Evolutionary conservation across 2,113 vertebrate genomes (phyloP), one percentile per base, ranked within the genome.

Genomic region (Sebastes fasciatus): DNA sequence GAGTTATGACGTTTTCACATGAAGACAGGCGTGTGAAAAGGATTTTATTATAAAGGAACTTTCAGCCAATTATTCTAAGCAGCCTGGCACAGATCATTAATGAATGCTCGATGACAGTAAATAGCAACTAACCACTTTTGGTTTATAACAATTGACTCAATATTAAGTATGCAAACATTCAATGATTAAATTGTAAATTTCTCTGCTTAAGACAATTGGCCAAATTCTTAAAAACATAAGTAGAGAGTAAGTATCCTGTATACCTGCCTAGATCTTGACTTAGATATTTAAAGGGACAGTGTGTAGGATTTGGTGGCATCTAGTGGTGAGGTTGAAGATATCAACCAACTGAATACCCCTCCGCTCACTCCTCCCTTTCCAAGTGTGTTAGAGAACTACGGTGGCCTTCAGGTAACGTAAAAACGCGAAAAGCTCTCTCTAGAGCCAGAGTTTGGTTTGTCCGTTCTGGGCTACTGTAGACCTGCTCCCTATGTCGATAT

Each of bases 1-100:
- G 57, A 66, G 11, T 26, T 55, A 14, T 34, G 2, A 45, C 16
- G 52, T 83, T 76, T 81, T 81, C 64, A 74, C 60, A 75, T 66
- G 14, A 74, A 55, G 45, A 55, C 6, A 64, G 17, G 54, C 12
- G 8, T 65, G 13, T 60, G 42, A 14, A 34, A 72, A 13, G 6
- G n/a, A 49, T 45, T 48, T 21, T 4, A 81, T 42, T 46, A 14
- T 49, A 13, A 52, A 43, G 34, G 12, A 21, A 10, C 4, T 13
- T 58, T 55, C 19, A 46, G 23, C 5, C 42, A 21, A n/a, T 46
- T 49, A 34, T 9, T 13, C 23, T 58, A 11, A 16, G 26, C 21
- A 26, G 3, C 5, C 1, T 62, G 9, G 13, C 58, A 45, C 9
- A 34, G 49, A 55, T 64, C 21, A 45, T 49, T 43, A 79, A 57